These are phyloP conservation scores for Trogon melanurus DNA, from an alignment of 2,113 vertebrate species.

Conservation along the genomic window DNA sequence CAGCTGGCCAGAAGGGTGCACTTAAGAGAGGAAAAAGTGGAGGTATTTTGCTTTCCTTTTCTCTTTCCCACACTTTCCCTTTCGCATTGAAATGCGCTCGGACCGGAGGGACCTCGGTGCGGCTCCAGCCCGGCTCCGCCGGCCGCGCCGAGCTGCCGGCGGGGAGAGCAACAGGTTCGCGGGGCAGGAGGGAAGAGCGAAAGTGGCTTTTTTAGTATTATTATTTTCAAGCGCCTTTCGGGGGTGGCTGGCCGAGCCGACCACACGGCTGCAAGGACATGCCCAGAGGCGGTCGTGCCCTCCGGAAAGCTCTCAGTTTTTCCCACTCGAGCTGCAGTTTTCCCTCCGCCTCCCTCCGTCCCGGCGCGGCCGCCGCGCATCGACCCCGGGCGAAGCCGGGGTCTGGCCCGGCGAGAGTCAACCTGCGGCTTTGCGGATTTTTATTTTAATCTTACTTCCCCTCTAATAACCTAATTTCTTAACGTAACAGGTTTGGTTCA, in stretches of 20 bases:
- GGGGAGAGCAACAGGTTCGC: neutral
- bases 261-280: neutral
- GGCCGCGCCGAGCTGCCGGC: neutral
- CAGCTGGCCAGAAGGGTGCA: constrained; percentile 97
- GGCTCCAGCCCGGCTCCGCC: neutral
- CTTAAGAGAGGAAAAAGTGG: constrained; percentile 96
- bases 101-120: neutral
- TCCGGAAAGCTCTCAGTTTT: too few species aligned
- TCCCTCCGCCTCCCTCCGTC: neutral
- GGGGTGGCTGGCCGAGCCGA: neutral
- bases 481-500: constrained; percentile 93
- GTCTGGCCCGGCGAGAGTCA: neutral
- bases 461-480: neutral
- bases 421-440: accelerated
- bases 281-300: neutral
- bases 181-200: too few species aligned
- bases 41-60: constrained; percentile 76
- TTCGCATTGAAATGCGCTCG: neutral
- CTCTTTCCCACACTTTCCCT: neutral
- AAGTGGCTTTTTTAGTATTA: neutral
- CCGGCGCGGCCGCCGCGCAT: neutral
- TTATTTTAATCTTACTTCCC: neutral
- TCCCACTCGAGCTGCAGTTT: neutral
- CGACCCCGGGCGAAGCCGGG: neutral
- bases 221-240: neutral